Percentiles rank a stretch among this genome's conserved stretches.
Evolutionary conservation across 2,113 vertebrate species (phyloP).

Genomic region (Anthoscopus minutus): DNA sequence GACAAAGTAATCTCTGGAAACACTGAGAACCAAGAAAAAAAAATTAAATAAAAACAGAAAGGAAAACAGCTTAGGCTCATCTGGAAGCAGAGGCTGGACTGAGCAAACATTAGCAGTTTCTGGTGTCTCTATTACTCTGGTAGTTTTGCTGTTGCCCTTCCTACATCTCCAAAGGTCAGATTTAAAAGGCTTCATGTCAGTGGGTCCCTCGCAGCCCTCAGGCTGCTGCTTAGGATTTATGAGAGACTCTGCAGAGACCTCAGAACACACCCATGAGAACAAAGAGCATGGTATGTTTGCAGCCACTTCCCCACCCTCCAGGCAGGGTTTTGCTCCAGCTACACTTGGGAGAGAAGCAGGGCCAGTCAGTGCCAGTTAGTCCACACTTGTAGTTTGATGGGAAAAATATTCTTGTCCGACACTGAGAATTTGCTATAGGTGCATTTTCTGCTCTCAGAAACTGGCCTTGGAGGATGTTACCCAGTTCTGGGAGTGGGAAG

Average conservation of each 20-base stretch:
- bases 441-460: background rate
- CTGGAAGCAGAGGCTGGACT: background rate
- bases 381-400: background rate
- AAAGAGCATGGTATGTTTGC: background rate
- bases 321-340: background rate
- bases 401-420: background rate
- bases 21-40: background rate
- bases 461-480: background rate
- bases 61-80: background rate
- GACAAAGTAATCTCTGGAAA: constrained; percentile 16
- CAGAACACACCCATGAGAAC: background rate
- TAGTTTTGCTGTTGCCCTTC: background rate
- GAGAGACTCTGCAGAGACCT: background rate
- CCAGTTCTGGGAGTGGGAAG: accelerated
- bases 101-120: background rate
- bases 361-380: background rate
- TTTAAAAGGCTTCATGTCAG: background rate
- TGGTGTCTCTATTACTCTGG: background rate
- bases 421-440: background rate
- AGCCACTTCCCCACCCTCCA: background rate
- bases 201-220: background rate
- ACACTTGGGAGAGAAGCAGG: accelerated
- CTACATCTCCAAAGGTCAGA: background rate
- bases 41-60: background rate
- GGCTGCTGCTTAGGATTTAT: background rate